Evolutionary conservation across 2,888 invertebrate genomes (phyloP).

Genomic region (Allophyes oxyacanthae): DNA sequence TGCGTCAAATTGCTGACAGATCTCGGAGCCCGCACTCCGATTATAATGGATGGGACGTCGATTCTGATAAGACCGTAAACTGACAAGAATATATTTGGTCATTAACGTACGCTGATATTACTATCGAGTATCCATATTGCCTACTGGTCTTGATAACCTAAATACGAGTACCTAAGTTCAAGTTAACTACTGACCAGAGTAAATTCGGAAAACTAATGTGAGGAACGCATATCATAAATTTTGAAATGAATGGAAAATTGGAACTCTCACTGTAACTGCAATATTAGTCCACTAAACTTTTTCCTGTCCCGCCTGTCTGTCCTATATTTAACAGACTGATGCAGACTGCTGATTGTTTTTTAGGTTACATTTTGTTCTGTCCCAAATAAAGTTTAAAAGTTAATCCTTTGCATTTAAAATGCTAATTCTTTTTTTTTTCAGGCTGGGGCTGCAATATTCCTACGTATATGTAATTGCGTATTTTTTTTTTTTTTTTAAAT

Average conservation of each 20-base stretch:
- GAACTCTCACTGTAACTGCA: constrained; percentile 10
- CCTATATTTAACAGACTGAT: constrained; percentile 39
- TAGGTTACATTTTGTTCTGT: constrained; percentile 18
- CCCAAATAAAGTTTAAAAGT: constrained; percentile 28
- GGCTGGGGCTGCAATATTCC: neutral
- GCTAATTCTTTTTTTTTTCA: constrained; percentile 12
- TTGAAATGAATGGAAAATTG: constrained; percentile 23
- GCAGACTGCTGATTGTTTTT: constrained; percentile 28
- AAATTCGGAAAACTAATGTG: too few species aligned
- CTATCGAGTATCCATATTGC: constrained; percentile 31
- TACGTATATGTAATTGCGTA: too few species aligned
- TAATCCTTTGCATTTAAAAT: constrained; percentile 21
- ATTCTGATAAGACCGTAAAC: constrained; percentile 68
- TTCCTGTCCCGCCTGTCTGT: constrained; percentile 3
- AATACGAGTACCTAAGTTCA: too few species aligned
- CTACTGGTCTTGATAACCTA: constrained; percentile 12
- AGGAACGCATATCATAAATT: neutral
- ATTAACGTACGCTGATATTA: constrained; percentile 50
- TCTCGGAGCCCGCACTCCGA: constrained; percentile 64
- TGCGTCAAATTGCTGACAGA: constrained; percentile 78
- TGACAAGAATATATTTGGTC: constrained; percentile 69
- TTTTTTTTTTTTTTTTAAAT: too few species aligned
- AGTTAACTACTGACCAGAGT: too few species aligned
- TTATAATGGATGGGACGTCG: constrained; percentile 73
- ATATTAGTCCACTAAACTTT: constrained; percentile 18